Percentiles rank a stretch among this genome's conserved stretches.
Evolutionary conservation across 2,113 vertebrate species (phyloP).

Genomic region (Speoplatyrhinus poulsoni): DNA sequence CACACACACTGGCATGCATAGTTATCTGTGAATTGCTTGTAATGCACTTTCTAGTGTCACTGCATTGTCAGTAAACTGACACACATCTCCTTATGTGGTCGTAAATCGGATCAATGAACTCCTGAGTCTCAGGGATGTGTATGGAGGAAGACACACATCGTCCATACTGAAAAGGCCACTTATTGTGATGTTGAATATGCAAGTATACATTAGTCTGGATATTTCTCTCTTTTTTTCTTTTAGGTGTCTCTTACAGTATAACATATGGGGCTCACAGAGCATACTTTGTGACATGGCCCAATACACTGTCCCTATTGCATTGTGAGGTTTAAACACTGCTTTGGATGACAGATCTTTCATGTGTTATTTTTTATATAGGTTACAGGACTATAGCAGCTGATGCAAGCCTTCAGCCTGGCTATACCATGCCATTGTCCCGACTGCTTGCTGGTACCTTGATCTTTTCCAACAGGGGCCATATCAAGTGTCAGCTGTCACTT

Average conservation of each 20-base stretch:
- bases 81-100: constrained; percentile 2
- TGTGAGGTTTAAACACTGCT: not conserved
- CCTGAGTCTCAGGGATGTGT: not conserved
- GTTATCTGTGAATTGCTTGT: constrained; percentile 37
- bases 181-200: not conserved
- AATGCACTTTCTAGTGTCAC: constrained; percentile 39
- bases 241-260: constrained; percentile 33
- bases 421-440: constrained; percentile 20
- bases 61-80: constrained; percentile 39
- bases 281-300: not conserved
- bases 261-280: not conserved
- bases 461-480: not conserved
- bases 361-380: constrained; percentile 16
- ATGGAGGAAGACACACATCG: not conserved
- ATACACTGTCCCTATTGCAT: not conserved
- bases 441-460: constrained; percentile 45
- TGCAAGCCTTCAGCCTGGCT: constrained; percentile 30
- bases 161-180: not conserved
- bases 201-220: not conserved
- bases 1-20: constrained; percentile 5
- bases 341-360: constrained; percentile 8
- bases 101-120: constrained; percentile 10
- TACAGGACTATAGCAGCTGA: constrained; percentile 51
- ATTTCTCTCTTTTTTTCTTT: constrained; percentile 21
- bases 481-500: constrained; percentile 11